Evolutionary conservation across 2,797 vertebrate species (phyloP).

Genomic region (Rhinogobio ventralis): DNA sequence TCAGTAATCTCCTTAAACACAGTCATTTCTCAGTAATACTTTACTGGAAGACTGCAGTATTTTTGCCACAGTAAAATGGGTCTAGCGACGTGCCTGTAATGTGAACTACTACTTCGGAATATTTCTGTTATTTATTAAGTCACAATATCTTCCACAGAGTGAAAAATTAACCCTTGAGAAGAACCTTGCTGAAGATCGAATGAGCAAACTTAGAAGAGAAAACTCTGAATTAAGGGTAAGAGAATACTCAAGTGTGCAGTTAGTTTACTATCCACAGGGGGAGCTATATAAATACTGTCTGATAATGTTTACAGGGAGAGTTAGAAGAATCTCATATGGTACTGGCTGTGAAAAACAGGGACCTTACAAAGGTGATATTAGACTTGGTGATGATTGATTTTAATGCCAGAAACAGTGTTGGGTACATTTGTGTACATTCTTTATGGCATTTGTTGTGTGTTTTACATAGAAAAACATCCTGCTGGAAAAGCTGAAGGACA

Average conservation of each 20-base stretch:
- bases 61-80: too few species aligned
- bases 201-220: constrained; percentile 72
- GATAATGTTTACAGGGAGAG: constrained; percentile 69
- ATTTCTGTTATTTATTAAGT: neutral
- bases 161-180: constrained; percentile 76
- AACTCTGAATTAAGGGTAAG: constrained; percentile 75
- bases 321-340: constrained; percentile 71
- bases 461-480: constrained; percentile 73
- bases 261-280: neutral
- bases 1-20: neutral
- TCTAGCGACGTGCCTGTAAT: too few species aligned
- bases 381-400: neutral
- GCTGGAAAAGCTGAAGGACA: constrained; percentile 77
- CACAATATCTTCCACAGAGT: constrained; percentile 66
- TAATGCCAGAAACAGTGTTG: neutral
- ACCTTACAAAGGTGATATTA: constrained; percentile 74
- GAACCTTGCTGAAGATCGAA: constrained; percentile 69
- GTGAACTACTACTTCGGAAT: neutral
- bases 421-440: neutral
- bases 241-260: constrained; percentile 15
- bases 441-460: constrained; percentile 12
- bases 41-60: too few species aligned
- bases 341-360: constrained; percentile 74
- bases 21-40: neutral
- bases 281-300: neutral